Base-by-base conservation (phyloP, 2,113 vertebrate genomes). In the Serilophus lunatus region DNA sequence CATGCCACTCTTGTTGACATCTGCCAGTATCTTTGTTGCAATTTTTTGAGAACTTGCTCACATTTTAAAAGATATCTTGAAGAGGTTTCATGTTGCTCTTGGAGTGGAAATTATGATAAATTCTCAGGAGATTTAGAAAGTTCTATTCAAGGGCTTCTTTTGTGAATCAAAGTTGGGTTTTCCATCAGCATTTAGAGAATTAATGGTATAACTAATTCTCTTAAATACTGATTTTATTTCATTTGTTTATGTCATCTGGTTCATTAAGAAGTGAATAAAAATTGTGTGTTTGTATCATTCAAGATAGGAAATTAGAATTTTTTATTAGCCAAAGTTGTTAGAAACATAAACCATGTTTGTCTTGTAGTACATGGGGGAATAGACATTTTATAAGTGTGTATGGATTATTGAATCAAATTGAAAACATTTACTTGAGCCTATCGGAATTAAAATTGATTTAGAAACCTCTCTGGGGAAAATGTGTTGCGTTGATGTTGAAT, bases 371-470 rank as follows among this genome's bases (percentile, higher is more conserved):
- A 49, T 70, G 82, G 59, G 78, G 78, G 83, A 79, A 97, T 95
- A 90, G 82, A 36, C 83, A 81, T 49, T 50, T 47, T 97, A 38
- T 96, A 95, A 97, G 94, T 86, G 87, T 91, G 45, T 97, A 95
- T 97, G 93, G 95, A 93, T 94, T 97, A 96, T 63, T 88, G 92
- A 97, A 97, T 98, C 96, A 97, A 94, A 95, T 93, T 93, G 94
- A 96, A 97, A 98, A 92, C 96, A 94, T 96, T 96, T 96, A 91
- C 75, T 95, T 95, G 88, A 81, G 87, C 75, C 94, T 96, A 88
- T 96, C 13, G 7, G 75, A 96, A 96, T 96, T 95, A 89, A 83
- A 96, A 96, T 93, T 96, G 88, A 95, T 90, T 97, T 93, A 92
- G 70, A 90, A 96, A 86, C 65, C 59, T 78, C 92, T 90, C 40